Evolutionary conservation across 1,140 invertebrate genomes (phyloP).

Genomic region (Pinna nobilis): DNA sequence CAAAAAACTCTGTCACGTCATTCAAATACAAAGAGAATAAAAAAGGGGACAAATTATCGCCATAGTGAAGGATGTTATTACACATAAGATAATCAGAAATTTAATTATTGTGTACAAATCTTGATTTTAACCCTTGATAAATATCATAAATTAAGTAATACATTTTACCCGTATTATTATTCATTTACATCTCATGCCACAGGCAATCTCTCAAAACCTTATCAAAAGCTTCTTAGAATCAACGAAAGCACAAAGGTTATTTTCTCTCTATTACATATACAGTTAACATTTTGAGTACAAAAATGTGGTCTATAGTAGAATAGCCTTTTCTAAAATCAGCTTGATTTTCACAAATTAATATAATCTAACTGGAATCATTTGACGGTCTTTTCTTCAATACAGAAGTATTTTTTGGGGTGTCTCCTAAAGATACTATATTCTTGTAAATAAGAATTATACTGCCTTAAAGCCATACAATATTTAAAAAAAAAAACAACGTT

Average conservation of each 20-base stretch:
- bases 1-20: too few species aligned
- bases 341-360: conserved; percentile 36
- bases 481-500: neutral
- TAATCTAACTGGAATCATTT: conserved; percentile 1
- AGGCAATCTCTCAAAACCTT: too few species aligned
- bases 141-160: too few species aligned
- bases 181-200: too few species aligned
- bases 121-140: too few species aligned
- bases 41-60: too few species aligned
- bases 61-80: too few species aligned
- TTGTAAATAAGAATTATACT: neutral
- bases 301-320: conserved; percentile 41
- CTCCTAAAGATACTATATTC: neutral
- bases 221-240: conserved; percentile 16
- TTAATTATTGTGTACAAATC: too few species aligned
- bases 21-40: too few species aligned
- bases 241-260: conserved; percentile 14
- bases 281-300: neutral
- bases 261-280: neutral
- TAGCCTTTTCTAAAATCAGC: conserved; percentile 47
- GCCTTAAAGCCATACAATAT: neutral
- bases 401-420: conserved; percentile 7
- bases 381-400: neutral
- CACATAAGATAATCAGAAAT: too few species aligned
- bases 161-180: too few species aligned